A percentile compares a stretch with the other conserved stretches of the same genome.
Evolutionary conservation across 1,140 invertebrate species (phyloP).

Genomic region (Cherax destructor): DNA sequence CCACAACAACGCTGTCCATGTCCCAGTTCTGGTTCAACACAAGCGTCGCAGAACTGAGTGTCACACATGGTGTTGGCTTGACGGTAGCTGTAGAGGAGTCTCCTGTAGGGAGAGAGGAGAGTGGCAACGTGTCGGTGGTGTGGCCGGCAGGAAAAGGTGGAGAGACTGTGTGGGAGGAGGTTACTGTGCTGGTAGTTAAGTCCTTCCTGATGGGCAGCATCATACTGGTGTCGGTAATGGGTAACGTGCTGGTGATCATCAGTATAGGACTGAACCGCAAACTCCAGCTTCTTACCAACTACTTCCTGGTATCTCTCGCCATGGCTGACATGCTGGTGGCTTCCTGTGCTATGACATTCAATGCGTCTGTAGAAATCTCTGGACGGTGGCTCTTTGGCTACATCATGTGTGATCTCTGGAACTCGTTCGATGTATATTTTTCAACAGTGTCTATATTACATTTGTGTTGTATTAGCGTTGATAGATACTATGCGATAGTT

Average conservation of each 20-base stretch:
- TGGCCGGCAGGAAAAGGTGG: slow-evolving; percentile 18
- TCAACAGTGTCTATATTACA: slow-evolving; percentile 92
- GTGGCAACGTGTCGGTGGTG: slow-evolving; percentile 32
- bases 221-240: slow-evolving; percentile 89
- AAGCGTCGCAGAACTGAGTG: slow-evolving; percentile 28
- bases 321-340: slow-evolving; percentile 94
- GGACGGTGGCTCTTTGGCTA: slow-evolving; percentile 90
- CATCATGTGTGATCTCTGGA: slow-evolving; percentile 95
- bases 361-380: slow-evolving; percentile 89
- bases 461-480: slow-evolving; percentile 91
- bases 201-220: slow-evolving; percentile 86
- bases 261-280: slow-evolving; percentile 84
- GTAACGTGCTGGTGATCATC: slow-evolving; percentile 90
- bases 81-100: slow-evolving; percentile 4
- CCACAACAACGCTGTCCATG: slow-evolving; percentile 33
- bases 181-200: slow-evolving; percentile 77
- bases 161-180: slow-evolving; percentile 29
- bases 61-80: neutral
- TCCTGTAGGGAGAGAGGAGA: neutral
- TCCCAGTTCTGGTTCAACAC: slow-evolving; percentile 49
- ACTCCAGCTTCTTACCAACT: slow-evolving; percentile 92
- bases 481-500: slow-evolving; percentile 91
- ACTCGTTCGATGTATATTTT: slow-evolving; percentile 81
- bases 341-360: slow-evolving; percentile 96
- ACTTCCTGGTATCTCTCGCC: slow-evolving; percentile 94